Evolutionary conservation across 2,797 vertebrate species (phyloP).

Genomic region (Tapera naevia): DNA sequence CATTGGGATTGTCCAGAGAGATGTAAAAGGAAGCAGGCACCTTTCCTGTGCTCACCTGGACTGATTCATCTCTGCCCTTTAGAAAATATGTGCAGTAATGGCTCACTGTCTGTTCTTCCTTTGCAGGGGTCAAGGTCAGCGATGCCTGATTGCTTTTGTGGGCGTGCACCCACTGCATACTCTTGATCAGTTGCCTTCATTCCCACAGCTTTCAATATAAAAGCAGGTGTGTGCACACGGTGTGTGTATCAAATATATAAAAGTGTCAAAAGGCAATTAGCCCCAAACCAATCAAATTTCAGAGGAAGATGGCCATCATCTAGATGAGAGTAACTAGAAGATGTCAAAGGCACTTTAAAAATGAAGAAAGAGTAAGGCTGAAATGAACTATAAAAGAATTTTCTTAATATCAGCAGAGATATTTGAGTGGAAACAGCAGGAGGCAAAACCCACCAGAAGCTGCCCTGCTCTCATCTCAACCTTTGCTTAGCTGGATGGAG

Average conservation of each 20-base stretch:
- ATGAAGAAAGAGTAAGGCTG: background rate
- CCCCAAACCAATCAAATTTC: background rate
- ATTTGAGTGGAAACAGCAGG: background rate
- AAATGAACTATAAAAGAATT: background rate
- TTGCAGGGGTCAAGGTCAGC: background rate
- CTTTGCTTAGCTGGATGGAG: background rate
- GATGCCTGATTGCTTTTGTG: background rate
- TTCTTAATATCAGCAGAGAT: background rate
- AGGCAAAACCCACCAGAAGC: background rate
- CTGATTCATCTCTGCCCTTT: background rate
- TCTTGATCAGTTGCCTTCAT: no score
- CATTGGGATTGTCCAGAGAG: background rate
- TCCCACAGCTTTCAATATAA: background rate
- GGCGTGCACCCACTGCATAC: background rate
- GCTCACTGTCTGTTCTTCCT: background rate
- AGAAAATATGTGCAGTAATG: background rate
- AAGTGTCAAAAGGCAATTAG: background rate
- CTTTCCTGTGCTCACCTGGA: background rate
- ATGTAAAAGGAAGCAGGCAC: background rate
- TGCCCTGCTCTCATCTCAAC: background rate
- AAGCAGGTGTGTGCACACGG: accelerated
- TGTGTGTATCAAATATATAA: background rate
- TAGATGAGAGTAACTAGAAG: background rate
- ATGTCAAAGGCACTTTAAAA: background rate
- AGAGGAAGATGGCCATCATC: background rate